Base-by-base conservation (phyloP, 2,797 vertebrate species). In the Sebastiscus tertius region DNA sequence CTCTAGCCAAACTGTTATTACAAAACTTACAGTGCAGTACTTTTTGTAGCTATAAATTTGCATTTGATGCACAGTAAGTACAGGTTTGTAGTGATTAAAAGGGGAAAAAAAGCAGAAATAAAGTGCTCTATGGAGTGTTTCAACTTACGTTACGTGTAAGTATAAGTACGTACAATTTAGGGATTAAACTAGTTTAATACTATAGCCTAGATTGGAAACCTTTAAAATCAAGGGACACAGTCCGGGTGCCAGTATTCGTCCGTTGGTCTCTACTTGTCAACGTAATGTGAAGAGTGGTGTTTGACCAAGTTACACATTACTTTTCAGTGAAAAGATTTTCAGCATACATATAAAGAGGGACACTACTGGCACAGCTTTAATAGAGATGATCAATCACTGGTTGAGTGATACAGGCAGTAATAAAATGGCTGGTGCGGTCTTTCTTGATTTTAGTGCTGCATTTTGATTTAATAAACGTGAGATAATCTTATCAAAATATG, bases 11-110 rank as follows among this genome's bases (percentile, higher is more conserved):
- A 82, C 65, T 70, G 74, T 79, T 72, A 46, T 18, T 75, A 13
- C 9, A 70, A 83, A 72, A 86, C 80, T 75, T 81, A 79, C 56
- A 61, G 58, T 70, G 79, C 66, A 81, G 26, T n/a, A 77, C 67
- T 79, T 83, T 89, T 70, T 75, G 64, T 68, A 61, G 65, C 64
- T 13, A 42, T 77, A 75, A 27, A 73, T 83, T 71, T 70, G 80
- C 8, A 75, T 52, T 55, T 72, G 18, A 65, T 63, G 31, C 34
- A 13, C n/a, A 55, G 13, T 14, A 34, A 70, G 52, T 70, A 31
- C 11, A 72, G 26, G 14, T 49, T 71, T 33, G 22, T 6, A 11
- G 26, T 14, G 65, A 77, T 18, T 42, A 18, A 70, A 46, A 16
- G 33, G 26, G 20, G 20, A n/a, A 63, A 71, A 49, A 33, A 72